Evolutionary conservation across 2,888 invertebrate genomes (phyloP), one percentile per base, ranked within the genome.

Genomic region (Heliconius hortense): DNA sequence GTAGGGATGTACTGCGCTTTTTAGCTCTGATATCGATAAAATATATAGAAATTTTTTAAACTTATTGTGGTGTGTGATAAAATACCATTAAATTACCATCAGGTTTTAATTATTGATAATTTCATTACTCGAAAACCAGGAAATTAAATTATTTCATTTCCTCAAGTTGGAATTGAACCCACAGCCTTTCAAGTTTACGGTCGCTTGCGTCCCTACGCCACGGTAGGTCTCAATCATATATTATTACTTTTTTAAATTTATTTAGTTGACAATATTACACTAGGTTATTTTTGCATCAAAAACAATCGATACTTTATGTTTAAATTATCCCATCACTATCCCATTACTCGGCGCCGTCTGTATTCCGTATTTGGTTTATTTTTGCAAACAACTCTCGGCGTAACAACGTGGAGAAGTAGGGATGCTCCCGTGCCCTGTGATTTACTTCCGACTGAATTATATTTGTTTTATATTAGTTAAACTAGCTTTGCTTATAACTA

Each of bases 351-450:
- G 84, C 85, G 92, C 92, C 92, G 91, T 84, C 90, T 88, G 90
- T 90, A 88, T 88, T 89, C 86, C 86, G 86, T 80, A 83, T 82
- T 93, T 86, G 90, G 92, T 93, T 94, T 94, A 91, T 92, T 93
- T 92, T 92, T 86, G 90, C 93, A 89, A 92, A 90, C 91, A 89
- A 90, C 87, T 87, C 90, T 92, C 87, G 91, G 91, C 89, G 82
- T 82, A 59, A 59, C 70, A 71, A 59, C 60, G 39, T 71, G 43
- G 26, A 60, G 39, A 26, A 39, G 60, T 35, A 35, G 60, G 71
- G 39, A 59, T 66, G 39, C 26, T 71, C 62, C 64, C 28, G 18
- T 26, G 59, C 43, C 39, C 73, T 73, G 67, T 77, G 71, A 77
- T 77, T 73, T 72, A 68, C 73, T 73, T 71, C 73, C 70, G 71